Percentiles rank a stretch among this genome's conserved stretches.
Evolutionary conservation across 30 jellyfish, hydroid and myxozoan species (phyloP).

Genomic region (Cassiopea xamachana): DNA sequence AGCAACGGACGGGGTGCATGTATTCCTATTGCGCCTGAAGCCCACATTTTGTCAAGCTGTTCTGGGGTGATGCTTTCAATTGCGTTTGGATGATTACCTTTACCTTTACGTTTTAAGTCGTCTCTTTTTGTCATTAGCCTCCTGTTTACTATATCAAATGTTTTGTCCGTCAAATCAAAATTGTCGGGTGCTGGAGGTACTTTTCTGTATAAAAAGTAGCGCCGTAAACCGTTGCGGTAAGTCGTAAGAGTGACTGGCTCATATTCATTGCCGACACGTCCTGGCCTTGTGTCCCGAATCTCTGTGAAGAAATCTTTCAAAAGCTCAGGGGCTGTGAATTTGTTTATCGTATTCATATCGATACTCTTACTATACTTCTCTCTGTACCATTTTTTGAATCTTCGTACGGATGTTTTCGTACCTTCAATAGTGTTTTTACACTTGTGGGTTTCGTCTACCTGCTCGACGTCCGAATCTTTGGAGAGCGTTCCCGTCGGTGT

Average conservation of each 20-base stretch:
- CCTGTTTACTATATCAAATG: constrained; percentile 92
- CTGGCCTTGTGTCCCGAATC: constrained; percentile 98
- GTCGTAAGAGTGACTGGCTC: constrained; percentile 99
- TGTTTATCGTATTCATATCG: constrained; percentile 90
- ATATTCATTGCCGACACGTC: constrained; percentile 96
- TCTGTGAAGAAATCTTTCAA: constrained; percentile 95
- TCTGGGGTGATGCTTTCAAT: constrained; percentile 97
- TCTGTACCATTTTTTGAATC: constrained; percentile 95
- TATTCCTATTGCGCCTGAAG: constrained; percentile 97
- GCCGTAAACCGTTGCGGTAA: constrained; percentile 93
- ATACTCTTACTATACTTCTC: constrained; percentile 84
- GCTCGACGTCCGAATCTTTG: constrained; percentile 93
- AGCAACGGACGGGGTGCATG: constrained; percentile 99
- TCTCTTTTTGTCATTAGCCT: constrained; percentile 92
- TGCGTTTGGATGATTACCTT: constrained; percentile 98
- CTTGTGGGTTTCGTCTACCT: constrained; percentile 95
- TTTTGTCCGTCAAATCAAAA: constrained; percentile 95
- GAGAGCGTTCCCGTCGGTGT: constrained; percentile 72
- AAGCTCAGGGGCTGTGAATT: constrained; percentile 95
- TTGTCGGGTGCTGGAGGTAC: constrained; percentile 97
- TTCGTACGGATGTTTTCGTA: constrained; percentile 94
- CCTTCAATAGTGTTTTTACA: constrained; percentile 99
- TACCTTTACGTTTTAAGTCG: constrained; percentile 95
- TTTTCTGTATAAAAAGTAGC: constrained; percentile 92
- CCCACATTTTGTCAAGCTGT: constrained; percentile 98